Conservation (phyloP, 2,888 invertebrate species). For the Hololepta plana region DNA sequence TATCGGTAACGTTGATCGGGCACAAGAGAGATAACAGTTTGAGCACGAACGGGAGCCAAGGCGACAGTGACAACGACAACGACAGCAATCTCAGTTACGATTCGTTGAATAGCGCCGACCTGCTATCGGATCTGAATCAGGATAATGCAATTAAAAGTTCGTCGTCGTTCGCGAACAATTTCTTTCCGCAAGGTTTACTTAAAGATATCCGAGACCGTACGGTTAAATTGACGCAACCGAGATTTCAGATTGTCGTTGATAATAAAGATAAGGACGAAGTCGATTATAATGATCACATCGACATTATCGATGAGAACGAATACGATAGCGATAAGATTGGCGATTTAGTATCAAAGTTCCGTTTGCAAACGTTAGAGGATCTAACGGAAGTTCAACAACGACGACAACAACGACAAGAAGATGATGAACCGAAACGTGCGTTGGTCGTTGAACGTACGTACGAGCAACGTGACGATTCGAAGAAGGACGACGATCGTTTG, state of each 20-base stretch:
- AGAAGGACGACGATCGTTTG: conserved; percentile 18
- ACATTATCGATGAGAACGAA: conserved; percentile 8
- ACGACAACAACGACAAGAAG: too few species aligned
- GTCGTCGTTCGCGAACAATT: conserved; percentile 26
- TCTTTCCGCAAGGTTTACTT: conserved; percentile 46
- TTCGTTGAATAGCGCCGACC: conserved; percentile 57
- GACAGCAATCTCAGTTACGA: conserved; percentile 64
- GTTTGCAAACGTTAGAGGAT: too few species aligned
- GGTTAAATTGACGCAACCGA: conserved; percentile 27
- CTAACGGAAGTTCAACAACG: too few species aligned
- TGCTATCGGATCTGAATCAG: conserved; percentile 26
- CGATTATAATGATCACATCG: too few species aligned
- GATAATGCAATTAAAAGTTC: conserved; percentile 24
- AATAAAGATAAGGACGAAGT: too few species aligned
- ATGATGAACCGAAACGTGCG: too few species aligned
- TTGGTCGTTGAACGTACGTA: too few species aligned
- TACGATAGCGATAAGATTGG: conserved; percentile 7
- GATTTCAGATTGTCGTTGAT: too few species aligned
- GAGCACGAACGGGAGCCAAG: conserved; percentile 43
- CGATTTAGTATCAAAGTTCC: too few species aligned
- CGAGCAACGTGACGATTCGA: too few species aligned
- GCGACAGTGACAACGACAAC: conserved; percentile 47
- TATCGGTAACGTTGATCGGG: conserved; percentile 38
- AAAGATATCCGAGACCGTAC: conserved; percentile 52
- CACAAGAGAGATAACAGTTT: conserved; percentile 34